A percentile compares a stretch with the other conserved stretches of the same genome.
phyloP scores from a whole-genome alignment of 1,140 invertebrate species.

The Drosophila tristis region DNA sequence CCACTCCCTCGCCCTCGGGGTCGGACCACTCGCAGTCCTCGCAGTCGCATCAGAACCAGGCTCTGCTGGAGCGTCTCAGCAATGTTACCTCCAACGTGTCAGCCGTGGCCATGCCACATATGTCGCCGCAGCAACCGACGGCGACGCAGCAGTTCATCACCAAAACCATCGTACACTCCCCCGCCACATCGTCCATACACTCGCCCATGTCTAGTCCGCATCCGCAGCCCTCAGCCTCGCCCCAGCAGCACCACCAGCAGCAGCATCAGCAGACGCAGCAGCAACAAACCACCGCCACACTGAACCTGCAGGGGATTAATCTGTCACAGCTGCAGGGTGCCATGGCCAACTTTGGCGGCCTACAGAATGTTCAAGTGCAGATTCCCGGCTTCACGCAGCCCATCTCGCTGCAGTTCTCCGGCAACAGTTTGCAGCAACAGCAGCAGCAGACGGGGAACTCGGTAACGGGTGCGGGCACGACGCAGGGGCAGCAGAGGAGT shows the following conservation, averaged over 20 bases:
- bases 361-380: slow-evolving; percentile 92
- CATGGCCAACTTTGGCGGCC: slow-evolving; percentile 88
- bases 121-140: slow-evolving; percentile 74
- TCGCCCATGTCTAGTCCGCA: slow-evolving; percentile 87
- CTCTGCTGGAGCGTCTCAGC: slow-evolving; percentile 73
- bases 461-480: slow-evolving; percentile 78
- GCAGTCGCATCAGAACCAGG: slow-evolving; percentile 77
- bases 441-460: slow-evolving; percentile 83
- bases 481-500: slow-evolving; percentile 62
- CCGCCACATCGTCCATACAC: slow-evolving; percentile 81
- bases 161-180: slow-evolving; percentile 80
- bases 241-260: slow-evolving; percentile 71
- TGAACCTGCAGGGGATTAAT: slow-evolving; percentile 90
- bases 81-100: slow-evolving; percentile 72
- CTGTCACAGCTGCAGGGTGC: slow-evolving; percentile 89
- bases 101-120: slow-evolving; percentile 70
- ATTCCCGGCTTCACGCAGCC: slow-evolving; percentile 91
- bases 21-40: slow-evolving; percentile 81
- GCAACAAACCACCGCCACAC: slow-evolving; percentile 84
- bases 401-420: slow-evolving; percentile 89
- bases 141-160: slow-evolving; percentile 68
- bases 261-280: slow-evolving; percentile 48
- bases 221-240: slow-evolving; percentile 86
- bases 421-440: slow-evolving; percentile 83
- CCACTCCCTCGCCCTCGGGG: slow-evolving; percentile 77